phyloP scores from a whole-genome alignment of 2,797 vertebrate species.

The Melanotaenia trifasciata region DNA sequence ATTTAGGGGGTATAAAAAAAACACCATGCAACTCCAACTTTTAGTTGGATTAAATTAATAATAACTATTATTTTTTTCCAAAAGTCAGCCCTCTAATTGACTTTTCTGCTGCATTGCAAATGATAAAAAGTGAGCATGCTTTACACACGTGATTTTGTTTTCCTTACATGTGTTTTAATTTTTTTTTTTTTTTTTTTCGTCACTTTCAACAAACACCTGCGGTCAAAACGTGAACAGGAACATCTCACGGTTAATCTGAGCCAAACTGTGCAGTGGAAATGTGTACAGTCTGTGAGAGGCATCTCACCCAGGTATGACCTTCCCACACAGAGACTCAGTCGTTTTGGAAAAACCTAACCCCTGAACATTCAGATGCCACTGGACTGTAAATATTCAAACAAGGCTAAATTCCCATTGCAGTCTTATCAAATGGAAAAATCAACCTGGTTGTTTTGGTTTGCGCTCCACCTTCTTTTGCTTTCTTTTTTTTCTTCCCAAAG shows the following conservation, averaged over 20 bases:
- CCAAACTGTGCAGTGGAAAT: slow-evolving; percentile 15
- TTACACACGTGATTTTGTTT: neutral
- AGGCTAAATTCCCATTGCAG: slow-evolving; percentile 62
- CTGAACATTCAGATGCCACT: slow-evolving; percentile 57
- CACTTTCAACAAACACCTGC: neutral
- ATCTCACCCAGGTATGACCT: slow-evolving; percentile 68
- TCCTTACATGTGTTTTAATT: neutral
- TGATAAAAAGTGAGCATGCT: neutral
- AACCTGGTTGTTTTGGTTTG: slow-evolving; percentile 77
- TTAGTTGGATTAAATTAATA: neutral
- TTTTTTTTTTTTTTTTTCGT: neutral
- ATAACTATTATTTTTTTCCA: neutral
- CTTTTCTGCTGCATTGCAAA: neutral
- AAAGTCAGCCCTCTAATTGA: neutral
- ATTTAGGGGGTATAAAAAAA: too few relatives aligned
- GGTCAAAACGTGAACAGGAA: neutral
- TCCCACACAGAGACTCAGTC: slow-evolving; percentile 45
- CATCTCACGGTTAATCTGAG: neutral
- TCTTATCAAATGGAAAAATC: slow-evolving; percentile 81
- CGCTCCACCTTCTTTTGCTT: slow-evolving; percentile 36
- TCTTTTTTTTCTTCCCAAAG: slow-evolving; percentile 35
- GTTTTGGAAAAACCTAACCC: slow-evolving; percentile 72
- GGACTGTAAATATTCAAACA: slow-evolving; percentile 77
- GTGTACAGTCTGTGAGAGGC: slow-evolving; percentile 30
- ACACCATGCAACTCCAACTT: too few relatives aligned